Percentiles rank a stretch among this genome's conserved stretches.
phyloP scores from a whole-genome alignment of 2,113 vertebrate genomes.

The Gymnobelideus leadbeateri region DNA sequence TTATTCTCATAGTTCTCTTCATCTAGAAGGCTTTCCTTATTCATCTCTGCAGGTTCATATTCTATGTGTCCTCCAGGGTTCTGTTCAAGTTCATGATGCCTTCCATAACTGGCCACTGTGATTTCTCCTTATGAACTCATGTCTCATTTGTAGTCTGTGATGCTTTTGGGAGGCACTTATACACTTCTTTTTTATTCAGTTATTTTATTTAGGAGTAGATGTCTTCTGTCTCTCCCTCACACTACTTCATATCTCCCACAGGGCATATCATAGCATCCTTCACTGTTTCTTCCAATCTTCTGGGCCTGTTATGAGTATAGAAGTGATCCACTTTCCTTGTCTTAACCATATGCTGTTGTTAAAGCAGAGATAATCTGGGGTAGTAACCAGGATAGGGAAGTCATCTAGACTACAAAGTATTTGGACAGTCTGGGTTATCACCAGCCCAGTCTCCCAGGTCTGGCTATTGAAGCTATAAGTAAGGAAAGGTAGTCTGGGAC shows the following conservation, averaged over 20 bases:
- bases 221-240: background rate
- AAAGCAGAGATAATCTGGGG: background rate
- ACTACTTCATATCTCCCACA: background rate
- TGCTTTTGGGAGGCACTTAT: background rate
- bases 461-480: background rate
- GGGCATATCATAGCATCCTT: background rate
- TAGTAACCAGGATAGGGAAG: background rate
- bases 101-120: background rate
- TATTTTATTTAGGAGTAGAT: background rate
- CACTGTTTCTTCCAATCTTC: background rate
- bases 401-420: background rate
- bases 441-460: background rate
- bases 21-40: no score
- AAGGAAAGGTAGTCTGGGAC: background rate
- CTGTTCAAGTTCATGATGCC: background rate
- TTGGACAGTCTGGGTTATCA: background rate
- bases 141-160: background rate
- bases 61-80: background rate
- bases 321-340: no score
- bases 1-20: background rate
- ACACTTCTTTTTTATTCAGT: background rate
- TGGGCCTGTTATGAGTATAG: no score
- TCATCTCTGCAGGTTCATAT: background rate
- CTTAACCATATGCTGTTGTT: background rate
- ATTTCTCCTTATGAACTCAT: background rate